These are phyloP conservation scores for Margarornis squamiger DNA, from an alignment of 2,797 vertebrate genomes.

Conservation along the genomic window DNA sequence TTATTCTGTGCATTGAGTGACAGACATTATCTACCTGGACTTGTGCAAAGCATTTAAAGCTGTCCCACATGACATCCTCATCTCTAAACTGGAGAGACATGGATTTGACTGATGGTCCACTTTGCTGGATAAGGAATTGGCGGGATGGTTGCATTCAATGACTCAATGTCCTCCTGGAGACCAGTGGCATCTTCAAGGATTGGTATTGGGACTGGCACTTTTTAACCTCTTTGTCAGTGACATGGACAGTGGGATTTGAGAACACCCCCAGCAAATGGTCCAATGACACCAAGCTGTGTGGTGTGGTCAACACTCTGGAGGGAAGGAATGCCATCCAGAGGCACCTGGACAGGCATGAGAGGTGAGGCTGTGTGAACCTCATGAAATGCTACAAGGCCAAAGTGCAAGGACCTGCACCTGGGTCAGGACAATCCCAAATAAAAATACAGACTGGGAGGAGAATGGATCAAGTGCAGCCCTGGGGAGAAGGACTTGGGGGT, in stretches of 20 bases:
- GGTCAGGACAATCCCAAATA: not conserved
- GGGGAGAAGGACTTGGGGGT: not conserved
- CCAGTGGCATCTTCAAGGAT: not conserved
- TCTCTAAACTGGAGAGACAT: not conserved
- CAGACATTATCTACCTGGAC: not conserved
- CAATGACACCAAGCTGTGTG: not conserved
- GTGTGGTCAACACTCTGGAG: not conserved
- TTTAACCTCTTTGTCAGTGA: not conserved
- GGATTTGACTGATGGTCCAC: not conserved
- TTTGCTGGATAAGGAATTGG: not conserved
- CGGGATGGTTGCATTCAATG: not conserved
- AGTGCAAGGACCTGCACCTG: not conserved
- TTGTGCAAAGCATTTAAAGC: not conserved
- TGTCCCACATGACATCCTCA: not conserved
- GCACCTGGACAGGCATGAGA: not conserved
- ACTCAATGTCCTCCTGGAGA: not conserved
- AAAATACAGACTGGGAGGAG: not conserved
- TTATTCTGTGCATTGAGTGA: not conserved
- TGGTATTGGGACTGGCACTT: not conserved
- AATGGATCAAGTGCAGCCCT: not conserved
- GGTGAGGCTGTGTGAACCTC: not conserved
- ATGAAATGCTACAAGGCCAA: not conserved
- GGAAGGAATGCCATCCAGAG: not conserved
- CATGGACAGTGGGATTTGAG: not conserved
- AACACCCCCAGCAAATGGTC: not conserved